These are phyloP conservation scores for Drosophila crucigera DNA, from an alignment of 2,888 invertebrate genomes.

Conservation along the genomic window DNA sequence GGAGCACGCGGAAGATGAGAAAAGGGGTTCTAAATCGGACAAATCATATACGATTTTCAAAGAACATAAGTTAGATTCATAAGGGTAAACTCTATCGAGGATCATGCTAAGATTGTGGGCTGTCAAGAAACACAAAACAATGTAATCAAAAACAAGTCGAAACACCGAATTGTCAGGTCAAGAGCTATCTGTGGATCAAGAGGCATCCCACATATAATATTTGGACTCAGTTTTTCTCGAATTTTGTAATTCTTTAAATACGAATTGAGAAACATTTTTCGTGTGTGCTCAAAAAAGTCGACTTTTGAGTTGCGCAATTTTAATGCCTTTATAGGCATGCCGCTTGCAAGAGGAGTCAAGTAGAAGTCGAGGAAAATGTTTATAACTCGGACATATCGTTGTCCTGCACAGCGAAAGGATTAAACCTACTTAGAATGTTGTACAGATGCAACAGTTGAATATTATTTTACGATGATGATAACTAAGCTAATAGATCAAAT, in stretches of 20 bases:
- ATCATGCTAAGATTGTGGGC: not conserved
- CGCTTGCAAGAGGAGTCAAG: not conserved
- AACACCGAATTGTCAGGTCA: not conserved
- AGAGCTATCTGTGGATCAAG: not conserved
- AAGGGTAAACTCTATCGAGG: not conserved
- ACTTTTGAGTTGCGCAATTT: not conserved
- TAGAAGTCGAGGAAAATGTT: not conserved
- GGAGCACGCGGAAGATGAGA: fast-evolving
- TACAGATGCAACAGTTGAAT: not conserved
- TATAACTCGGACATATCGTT: not conserved
- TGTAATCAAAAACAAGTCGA: not conserved
- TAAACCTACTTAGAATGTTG: not conserved
- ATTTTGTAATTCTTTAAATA: not conserved
- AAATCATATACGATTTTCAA: not conserved
- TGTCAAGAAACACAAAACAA: not conserved
- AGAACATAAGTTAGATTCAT: not conserved
- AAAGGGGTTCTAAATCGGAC: not conserved
- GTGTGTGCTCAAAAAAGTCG: not conserved
- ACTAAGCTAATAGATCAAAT: not conserved
- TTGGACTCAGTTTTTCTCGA: not conserved
- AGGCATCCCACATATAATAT: not conserved
- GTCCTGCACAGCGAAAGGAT: not conserved
- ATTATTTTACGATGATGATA: not conserved
- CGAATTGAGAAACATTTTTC: not conserved
- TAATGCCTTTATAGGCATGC: fast-evolving